phyloP scores from a whole-genome alignment of 2,888 invertebrate genomes.

The Athalia cordata region DNA sequence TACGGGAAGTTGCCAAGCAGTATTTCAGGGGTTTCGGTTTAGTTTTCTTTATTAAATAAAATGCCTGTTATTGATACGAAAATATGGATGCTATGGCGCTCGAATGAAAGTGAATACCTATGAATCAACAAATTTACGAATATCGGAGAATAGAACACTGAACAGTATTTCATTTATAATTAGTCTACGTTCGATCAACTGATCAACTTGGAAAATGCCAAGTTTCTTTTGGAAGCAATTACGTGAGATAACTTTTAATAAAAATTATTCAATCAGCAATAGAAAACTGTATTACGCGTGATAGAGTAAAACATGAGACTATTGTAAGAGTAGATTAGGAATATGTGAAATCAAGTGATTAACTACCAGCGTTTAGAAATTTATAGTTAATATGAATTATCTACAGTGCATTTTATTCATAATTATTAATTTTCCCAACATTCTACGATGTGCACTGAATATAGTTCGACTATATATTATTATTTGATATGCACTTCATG shows the following conservation, averaged over 20 bases:
- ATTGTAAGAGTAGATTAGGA: background rate
- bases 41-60: background rate
- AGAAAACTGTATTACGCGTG: background rate
- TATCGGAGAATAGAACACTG: background rate
- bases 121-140: background rate
- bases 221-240: conserved; percentile 9
- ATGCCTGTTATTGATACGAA: too few relatives aligned
- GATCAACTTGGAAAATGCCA: background rate
- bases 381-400: conserved; percentile 3
- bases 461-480: conserved; percentile 24
- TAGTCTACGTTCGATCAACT: background rate
- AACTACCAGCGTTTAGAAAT: conserved; percentile 5
- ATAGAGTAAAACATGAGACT: background rate
- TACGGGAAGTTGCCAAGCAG: background rate
- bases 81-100: too few relatives aligned
- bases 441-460: conserved; percentile 28
- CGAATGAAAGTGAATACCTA: background rate
- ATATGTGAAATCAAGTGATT: conserved; percentile 16
- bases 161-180: background rate
- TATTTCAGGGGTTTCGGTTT: conserved; percentile 4
- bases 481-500: conserved; percentile 34
- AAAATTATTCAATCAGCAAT: conserved; percentile 8
- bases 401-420: conserved; percentile 25
- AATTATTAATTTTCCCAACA: conserved; percentile 1
- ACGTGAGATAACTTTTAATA: background rate